phyloP scores from a whole-genome alignment of 2,888 invertebrate species.

The Harmothoe impar region DNA sequence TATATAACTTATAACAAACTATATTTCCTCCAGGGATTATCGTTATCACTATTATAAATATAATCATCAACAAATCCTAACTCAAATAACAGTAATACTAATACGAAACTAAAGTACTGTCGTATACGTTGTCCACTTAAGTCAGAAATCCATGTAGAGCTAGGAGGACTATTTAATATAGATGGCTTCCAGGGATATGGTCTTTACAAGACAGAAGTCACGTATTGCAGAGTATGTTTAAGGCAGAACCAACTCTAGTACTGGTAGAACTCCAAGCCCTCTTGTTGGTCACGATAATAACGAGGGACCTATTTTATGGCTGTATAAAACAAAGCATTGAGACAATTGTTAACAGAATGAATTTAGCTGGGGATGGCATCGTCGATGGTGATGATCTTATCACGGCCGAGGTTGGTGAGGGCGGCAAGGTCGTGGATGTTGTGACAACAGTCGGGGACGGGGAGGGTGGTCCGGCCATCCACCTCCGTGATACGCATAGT shows the following conservation, averaged over 20 bases:
- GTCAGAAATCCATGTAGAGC: no score
- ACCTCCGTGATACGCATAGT: background rate
- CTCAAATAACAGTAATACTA: background rate
- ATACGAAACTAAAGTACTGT: no score
- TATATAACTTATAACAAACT: background rate
- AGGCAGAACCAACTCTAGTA: no score
- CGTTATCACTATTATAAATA: background rate
- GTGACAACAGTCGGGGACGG: slow-evolving; percentile 39
- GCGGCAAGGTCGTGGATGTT: background rate
- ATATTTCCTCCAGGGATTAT: slow-evolving; percentile 19
- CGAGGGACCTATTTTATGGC: background rate
- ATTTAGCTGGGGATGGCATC: slow-evolving; percentile 45
- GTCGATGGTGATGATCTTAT: slow-evolving; percentile 47
- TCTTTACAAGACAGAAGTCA: no score
- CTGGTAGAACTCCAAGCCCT: no score
- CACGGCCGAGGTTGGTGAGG: slow-evolving; percentile 28
- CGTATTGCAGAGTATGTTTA: no score
- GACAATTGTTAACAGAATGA: background rate
- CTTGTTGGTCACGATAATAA: no score
- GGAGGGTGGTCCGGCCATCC: slow-evolving; percentile 34
- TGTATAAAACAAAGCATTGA: background rate
- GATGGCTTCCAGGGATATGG: no score
- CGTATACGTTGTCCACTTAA: no score
- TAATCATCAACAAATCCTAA: background rate
- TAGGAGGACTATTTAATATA: no score